Evolutionary conservation across 2,113 vertebrate genomes (phyloP), one percentile per base, ranked within the genome.

Genomic region (Aldabrachelys gigantea): DNA sequence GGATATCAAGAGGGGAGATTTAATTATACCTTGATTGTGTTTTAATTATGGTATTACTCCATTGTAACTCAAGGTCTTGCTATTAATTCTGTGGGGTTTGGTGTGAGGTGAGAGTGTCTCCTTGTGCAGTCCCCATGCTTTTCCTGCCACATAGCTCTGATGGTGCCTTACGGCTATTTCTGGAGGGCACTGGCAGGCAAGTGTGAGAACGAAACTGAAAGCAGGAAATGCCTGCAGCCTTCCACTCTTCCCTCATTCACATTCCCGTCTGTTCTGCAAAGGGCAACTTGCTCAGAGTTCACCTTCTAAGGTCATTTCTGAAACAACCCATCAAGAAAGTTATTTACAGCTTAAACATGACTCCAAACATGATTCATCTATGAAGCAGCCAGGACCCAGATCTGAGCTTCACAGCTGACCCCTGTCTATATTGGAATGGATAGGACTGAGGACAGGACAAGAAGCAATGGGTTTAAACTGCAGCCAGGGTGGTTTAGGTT

Each of bases 1-100:
- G 94, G n/a, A 41, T 95, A 90, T 96, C 96, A 89, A 24, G 90
- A 78, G 19, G 4, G 96, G 50, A 95, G 95, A 94, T 97, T 96
- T 97, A 97, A 96, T 97, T 96, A 95, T 80, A 3, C 80, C 79
- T 17, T 1, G 56, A 96, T 96, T 94, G 84, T 92, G 79, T 69
- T 93, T 95, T 94, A 97, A 96, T 96, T 89, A 95, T 92, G 92
- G 85, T 92, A 93, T 90, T 85, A 92, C 83, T 79, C 87, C 80
- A 91, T 95, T 95, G 2, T 89, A 91, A 96, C 92, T 93, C 94
- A 95, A 88, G 4, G 8, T n/a, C 5, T 50, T 72, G 29, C 93
- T 35, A 17, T 35, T 8, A 31, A 90, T 82, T 38, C 94, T 85
- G 87, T 38, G 35, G 19, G 35, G 65, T 38, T 72, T 21, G 35